phyloP scores from a whole-genome alignment of 2,797 vertebrate genomes.

The Limnodromus scolopaceus region DNA sequence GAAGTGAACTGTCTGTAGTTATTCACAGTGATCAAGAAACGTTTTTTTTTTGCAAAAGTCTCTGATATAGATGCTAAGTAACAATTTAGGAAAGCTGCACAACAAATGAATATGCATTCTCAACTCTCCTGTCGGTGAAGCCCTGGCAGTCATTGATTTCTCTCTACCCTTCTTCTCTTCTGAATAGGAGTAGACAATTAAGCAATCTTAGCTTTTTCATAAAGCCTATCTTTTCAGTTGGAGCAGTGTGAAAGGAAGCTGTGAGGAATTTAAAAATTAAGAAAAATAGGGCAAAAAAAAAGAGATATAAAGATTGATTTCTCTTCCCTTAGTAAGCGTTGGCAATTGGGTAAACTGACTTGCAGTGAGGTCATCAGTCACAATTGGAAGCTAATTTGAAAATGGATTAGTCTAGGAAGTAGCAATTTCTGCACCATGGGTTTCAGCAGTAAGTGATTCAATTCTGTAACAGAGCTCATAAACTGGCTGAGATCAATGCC shows the following conservation, averaged over 20 bases:
- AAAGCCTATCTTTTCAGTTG: conserved; percentile 17
- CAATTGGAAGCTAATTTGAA: conserved; percentile 80
- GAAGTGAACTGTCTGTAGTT: background rate
- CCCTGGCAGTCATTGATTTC: background rate
- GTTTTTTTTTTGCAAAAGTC: background rate
- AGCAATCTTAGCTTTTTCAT: conserved; percentile 11
- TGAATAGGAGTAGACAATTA: conserved; percentile 8
- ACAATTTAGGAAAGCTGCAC: background rate
- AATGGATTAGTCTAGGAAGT: conserved; percentile 75
- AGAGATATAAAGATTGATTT: conserved; percentile 54
- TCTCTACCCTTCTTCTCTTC: background rate
- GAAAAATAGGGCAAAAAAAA: background rate
- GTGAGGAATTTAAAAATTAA: conserved; percentile 23
- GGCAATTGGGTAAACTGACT: conserved; percentile 72
- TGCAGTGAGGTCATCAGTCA: conserved; percentile 76
- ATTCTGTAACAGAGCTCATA: conserved; percentile 73
- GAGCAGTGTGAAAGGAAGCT: conserved; percentile 13
- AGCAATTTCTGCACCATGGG: conserved; percentile 75
- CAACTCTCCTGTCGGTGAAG: background rate
- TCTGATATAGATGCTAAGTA: background rate
- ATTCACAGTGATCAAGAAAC: background rate
- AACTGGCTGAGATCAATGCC: conserved; percentile 78
- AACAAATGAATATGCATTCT: background rate
- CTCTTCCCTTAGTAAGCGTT: conserved; percentile 51
- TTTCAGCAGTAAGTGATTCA: conserved; percentile 66